phyloP scores from a whole-genome alignment of 2,113 vertebrate genomes.

The Rhea americana region DNA sequence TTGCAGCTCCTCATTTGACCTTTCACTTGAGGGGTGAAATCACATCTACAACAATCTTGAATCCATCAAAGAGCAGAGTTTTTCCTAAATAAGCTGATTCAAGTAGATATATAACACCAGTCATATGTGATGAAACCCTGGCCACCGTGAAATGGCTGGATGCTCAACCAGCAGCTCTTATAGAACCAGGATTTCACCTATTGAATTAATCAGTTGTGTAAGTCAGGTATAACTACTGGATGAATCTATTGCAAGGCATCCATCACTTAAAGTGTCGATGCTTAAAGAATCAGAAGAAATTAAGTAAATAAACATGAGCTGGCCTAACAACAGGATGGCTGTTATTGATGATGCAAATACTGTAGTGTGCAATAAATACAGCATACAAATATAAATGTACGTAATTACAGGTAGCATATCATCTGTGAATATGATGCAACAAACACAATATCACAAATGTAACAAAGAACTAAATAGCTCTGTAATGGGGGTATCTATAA shows the following conservation, averaged over 20 bases:
- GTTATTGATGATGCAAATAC: conserved; percentile 28
- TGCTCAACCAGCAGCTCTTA: neutral
- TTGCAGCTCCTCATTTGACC: neutral
- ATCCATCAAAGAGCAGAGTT: neutral
- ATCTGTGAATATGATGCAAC: conserved; percentile 8
- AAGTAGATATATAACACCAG: neutral
- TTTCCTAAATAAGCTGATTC: neutral
- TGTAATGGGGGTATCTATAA: conserved; percentile 39
- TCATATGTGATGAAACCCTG: neutral
- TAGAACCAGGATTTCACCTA: neutral
- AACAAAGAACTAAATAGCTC: neutral
- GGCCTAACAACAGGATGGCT: conserved; percentile 55
- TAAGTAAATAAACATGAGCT: conserved; percentile 27
- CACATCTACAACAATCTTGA: neutral
- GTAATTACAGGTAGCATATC: conserved; percentile 34
- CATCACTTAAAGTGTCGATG: conserved; percentile 22
- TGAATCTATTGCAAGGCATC: neutral
- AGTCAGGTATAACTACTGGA: neutral
- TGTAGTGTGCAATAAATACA: neutral
- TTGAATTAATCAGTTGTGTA: neutral
- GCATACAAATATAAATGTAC: neutral
- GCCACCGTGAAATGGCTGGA: rapidly evolving
- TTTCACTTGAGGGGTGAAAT: neutral
- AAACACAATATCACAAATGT: neutral
- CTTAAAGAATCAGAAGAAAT: conserved; percentile 21